A percentile compares a stretch with the other conserved stretches of the same genome.
phyloP scores from a whole-genome alignment of 1,140 invertebrate genomes.

The Apis mellifera region Amel_HAv3.1 CM009945.2:4648001-4648500 shows the following conservation, averaged over 20 bases:
- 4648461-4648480: conserved; percentile 20
- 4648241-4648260: not conserved
- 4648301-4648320: not conserved
- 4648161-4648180: not conserved
- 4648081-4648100: conserved; percentile 10
- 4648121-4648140: conserved; percentile 48
- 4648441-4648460: conserved; percentile 33
- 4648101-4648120: not conserved
- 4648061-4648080: conserved; percentile 35
- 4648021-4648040: conserved; percentile 59
- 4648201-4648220: not conserved
- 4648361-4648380: not conserved
- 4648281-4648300: not conserved
- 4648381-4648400: not conserved
- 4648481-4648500: conserved; percentile 59
- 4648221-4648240: not conserved
- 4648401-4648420: conserved; percentile 30
- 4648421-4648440: conserved; percentile 17
- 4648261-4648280: not conserved
- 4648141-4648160: conserved; percentile 10
- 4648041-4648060: conserved; percentile 63
- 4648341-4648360: not conserved
- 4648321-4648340: not conserved
- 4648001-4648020: conserved; percentile 64
- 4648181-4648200: not conserved